Conservation (phyloP, 2,113 vertebrate species). For the Halichoerus grypus region DNA sequence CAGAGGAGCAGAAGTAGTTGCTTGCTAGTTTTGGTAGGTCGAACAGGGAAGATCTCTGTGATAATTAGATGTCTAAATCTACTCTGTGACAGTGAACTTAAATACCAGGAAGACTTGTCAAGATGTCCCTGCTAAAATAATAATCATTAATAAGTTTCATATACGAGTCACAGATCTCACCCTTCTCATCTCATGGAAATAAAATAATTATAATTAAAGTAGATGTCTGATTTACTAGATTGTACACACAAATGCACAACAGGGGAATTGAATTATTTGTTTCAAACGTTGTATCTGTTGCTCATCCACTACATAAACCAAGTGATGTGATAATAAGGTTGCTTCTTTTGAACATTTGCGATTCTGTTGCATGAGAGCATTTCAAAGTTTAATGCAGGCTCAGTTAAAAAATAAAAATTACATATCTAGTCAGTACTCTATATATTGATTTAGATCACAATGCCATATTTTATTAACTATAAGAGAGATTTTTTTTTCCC, state of each 20-base stretch:
- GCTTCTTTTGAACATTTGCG: conserved; percentile 20
- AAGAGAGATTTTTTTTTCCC: neutral
- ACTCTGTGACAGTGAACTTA: neutral
- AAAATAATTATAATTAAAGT: conserved; percentile 13
- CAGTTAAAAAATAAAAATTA: neutral
- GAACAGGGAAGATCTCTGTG: neutral
- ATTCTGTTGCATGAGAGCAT: conserved; percentile 7
- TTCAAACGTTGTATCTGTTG: neutral
- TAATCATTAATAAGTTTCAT: conserved; percentile 1
- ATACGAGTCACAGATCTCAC: neutral
- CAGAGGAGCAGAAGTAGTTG: neutral
- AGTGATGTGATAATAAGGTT: neutral
- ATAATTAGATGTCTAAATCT: neutral
- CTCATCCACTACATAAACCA: neutral
- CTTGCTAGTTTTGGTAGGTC: neutral
- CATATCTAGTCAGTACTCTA: neutral
- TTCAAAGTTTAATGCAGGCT: conserved; percentile 39
- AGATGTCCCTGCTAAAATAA: neutral
- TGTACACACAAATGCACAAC: neutral
- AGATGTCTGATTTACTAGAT: neutral
- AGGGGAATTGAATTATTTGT: neutral
- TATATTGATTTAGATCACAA: neutral
- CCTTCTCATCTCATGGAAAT: conserved; percentile 7
- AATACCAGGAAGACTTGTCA: neutral
- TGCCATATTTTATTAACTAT: conserved; percentile 42